phyloP scores from a whole-genome alignment of 2,888 invertebrate species.

The Scrobipalpa atriplicella region DNA sequence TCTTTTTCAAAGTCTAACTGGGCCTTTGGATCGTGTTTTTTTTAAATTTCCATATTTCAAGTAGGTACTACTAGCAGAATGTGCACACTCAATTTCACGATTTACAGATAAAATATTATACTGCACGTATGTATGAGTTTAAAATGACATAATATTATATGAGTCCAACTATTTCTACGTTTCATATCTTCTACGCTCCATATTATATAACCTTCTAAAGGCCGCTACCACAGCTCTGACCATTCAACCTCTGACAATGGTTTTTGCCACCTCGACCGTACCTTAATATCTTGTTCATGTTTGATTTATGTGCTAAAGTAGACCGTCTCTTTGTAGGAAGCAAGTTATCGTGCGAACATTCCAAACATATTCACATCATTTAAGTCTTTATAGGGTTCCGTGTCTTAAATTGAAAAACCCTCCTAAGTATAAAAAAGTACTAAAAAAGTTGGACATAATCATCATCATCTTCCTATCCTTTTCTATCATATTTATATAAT shows the following conservation, averaged over 20 bases:
- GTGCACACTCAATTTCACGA: no score
- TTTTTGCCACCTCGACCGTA: slow-evolving; percentile 64
- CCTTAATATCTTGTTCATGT: slow-evolving; percentile 70
- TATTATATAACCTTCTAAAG: slow-evolving; percentile 45
- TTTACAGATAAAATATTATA: no score
- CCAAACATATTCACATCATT: slow-evolving; percentile 44
- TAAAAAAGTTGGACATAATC: background rate
- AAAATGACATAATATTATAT: no score
- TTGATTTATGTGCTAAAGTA: slow-evolving; percentile 66
- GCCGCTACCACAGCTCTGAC: slow-evolving; percentile 38
- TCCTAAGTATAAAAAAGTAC: background rate
- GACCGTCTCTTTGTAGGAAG: slow-evolving; percentile 31
- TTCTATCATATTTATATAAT: no score
- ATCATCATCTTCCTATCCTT: no score
- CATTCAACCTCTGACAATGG: slow-evolving; percentile 65
- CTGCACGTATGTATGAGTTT: no score
- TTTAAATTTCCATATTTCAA: no score
- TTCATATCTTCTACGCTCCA: slow-evolving; percentile 35
- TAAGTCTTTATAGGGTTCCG: slow-evolving; percentile 52
- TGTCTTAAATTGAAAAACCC: background rate
- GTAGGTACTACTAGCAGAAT: no score
- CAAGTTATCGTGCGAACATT: slow-evolving; percentile 60
- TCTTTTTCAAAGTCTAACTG: no score
- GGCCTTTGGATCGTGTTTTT: no score
- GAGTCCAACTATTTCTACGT: background rate